These are phyloP conservation scores for Hyperopisus bebe DNA, from an alignment of 2,113 vertebrate genomes.

Conservation along the genomic window DNA sequence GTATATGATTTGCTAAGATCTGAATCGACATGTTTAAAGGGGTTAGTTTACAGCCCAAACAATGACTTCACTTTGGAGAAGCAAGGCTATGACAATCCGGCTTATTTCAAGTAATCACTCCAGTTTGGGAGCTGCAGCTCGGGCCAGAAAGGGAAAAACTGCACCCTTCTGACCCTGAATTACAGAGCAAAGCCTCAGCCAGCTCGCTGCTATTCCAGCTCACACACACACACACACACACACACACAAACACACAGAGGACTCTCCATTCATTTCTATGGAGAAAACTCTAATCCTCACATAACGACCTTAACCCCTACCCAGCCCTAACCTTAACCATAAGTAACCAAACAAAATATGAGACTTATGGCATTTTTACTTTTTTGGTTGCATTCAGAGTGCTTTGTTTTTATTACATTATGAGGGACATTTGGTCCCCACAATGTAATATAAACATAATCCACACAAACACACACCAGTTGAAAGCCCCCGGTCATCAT, in stretches of 20 bases:
- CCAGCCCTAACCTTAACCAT: no score
- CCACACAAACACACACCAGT: neutral
- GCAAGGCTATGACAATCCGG: neutral
- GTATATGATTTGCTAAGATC: neutral
- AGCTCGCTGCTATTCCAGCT: neutral
- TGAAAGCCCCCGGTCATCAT: neutral
- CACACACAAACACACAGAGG: no score
- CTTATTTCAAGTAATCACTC: neutral
- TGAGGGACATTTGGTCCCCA: no score
- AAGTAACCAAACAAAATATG: no score
- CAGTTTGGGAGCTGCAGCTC: neutral
- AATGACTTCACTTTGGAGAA: constrained; percentile 5
- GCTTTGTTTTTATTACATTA: no score
- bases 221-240: no score
- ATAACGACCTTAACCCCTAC: no score
- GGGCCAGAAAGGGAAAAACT: neutral
- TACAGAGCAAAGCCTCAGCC: neutral
- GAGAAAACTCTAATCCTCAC: no score
- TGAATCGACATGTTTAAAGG: neutral
- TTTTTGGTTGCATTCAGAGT: no score
- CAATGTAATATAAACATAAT: neutral
- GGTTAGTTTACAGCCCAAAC: neutral
- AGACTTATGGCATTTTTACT: no score
- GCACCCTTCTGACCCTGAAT: neutral
- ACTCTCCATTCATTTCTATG: no score